Evolutionary conservation across 1,140 invertebrate species (phyloP), one percentile per base, ranked within the genome.

Genomic region (Drosophila ogumai): DNA sequence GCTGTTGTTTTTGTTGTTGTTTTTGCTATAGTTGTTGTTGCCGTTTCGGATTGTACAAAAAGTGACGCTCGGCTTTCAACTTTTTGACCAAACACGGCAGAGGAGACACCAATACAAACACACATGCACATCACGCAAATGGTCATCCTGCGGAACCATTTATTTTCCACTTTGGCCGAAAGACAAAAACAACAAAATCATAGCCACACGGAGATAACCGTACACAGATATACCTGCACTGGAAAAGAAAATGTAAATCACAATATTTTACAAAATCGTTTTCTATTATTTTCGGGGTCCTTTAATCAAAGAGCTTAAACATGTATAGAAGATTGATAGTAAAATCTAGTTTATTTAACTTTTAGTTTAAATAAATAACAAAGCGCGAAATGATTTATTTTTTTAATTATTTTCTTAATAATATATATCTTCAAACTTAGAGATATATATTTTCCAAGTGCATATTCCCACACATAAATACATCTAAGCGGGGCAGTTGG

Each of bases 121-220:
- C 50, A 50, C 59, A 50, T 44, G 60, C 54, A 77, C 57, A 75
- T 65, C 85, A 90, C 85, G 77, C 86, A 90, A 90, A 90, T 90
- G 85, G 85, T 90, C 85, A 90, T 90, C 85, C 85, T 90, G 81
- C 84, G 81, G 78, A 90, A 90, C 81, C 85, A 90, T 90, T 90
- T 90, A 90, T 90, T 90, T 90, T 90, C 85, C 85, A 90, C 85
- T 90, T 90, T 90, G 79, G 81, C 67, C 85, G 72, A 81, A 80
- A 79, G 81, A 81, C 73, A 90, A 86, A 73, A 79, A 67, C 76
- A 73, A 73, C 67, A 74, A 66, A 67, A 43, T 59, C 63, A 57
- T 50, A 50, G 64, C 54, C 56, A 67, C 73, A 65, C 25, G 47
- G 19, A 61, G 19, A 55, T 55, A 55, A 55, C 19, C 19, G 32